A percentile compares a stretch with the other conserved stretches of the same genome.
Evolutionary conservation across 1,140 invertebrate species (phyloP).

Genomic region (Stegodyphus dumicola): DNA sequence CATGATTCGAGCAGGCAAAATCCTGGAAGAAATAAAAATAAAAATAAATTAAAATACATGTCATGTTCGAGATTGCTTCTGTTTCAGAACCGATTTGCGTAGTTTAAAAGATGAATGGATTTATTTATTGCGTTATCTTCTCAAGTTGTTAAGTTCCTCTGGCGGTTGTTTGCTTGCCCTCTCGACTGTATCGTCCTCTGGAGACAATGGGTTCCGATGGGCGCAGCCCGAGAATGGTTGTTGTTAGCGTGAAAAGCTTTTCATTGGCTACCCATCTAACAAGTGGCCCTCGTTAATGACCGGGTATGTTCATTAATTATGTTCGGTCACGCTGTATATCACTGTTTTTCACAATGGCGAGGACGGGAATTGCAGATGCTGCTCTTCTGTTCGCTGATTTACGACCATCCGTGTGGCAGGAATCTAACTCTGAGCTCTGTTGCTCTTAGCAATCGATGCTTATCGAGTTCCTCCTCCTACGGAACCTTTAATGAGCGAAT

Average conservation of each 20-base stretch:
- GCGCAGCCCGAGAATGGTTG: constrained; percentile 12
- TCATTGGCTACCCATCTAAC: constrained; percentile 47
- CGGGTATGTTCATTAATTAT: constrained; percentile 56
- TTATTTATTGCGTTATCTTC: constrained; percentile 55
- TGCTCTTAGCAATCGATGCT: background rate
- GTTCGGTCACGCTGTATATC: constrained; percentile 52
- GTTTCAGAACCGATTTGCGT: constrained; percentile 56
- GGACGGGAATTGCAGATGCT: background rate
- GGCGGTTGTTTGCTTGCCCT: constrained; percentile 42
- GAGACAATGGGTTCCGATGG: constrained; percentile 16
- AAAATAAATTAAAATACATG: constrained; percentile 51
- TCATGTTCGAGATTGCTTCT: constrained; percentile 58
- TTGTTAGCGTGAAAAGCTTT: constrained; percentile 35
- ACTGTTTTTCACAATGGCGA: constrained; percentile 43
- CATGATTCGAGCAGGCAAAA: constrained; percentile 47
- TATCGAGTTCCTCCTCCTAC: constrained; percentile 3
- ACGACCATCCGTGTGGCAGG: constrained; percentile 25
- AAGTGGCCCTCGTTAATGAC: constrained; percentile 53
- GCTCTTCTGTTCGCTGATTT: constrained; percentile 34
- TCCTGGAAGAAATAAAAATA: constrained; percentile 32
- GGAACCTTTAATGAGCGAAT: constrained; percentile 39
- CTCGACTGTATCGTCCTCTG: constrained; percentile 39
- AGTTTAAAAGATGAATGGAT: constrained; percentile 55
- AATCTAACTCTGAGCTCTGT: constrained; percentile 11
- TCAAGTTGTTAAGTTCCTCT: background rate